These are phyloP conservation scores for Anarrhichthys ocellatus DNA, from an alignment of 2,113 vertebrate species.

Conservation along the genomic window DNA sequence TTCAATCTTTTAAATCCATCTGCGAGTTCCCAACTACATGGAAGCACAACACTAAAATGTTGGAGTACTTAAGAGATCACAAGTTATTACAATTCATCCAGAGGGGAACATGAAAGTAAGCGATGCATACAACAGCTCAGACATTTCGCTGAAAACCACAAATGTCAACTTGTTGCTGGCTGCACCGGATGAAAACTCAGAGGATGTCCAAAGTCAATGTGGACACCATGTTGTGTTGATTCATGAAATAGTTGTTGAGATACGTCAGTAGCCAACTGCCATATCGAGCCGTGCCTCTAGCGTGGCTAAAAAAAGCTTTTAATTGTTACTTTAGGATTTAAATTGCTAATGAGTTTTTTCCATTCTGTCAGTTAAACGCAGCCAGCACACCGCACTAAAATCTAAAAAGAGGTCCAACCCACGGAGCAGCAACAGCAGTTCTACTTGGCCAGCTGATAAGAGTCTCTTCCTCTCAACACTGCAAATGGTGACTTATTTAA, in stretches of 20 bases:
- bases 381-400: neutral
- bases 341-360: slow-evolving; percentile 1
- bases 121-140: neutral
- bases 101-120: neutral
- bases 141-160: neutral
- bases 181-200: neutral
- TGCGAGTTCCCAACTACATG: neutral
- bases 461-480: slow-evolving; percentile 20
- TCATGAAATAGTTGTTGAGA: neutral
- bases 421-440: slow-evolving; percentile 21
- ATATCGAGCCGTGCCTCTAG: neutral
- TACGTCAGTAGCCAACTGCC: neutral
- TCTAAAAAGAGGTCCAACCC: slow-evolving; percentile 2
- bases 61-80: neutral
- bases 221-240: neutral
- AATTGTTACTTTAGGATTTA: neutral
- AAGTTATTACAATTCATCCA: neutral
- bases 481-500: slow-evolving; percentile 52
- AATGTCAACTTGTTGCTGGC: neutral
- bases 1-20: neutral
- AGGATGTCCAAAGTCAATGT: neutral
- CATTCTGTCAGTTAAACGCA: slow-evolving; percentile 8
- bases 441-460: slow-evolving; percentile 41
- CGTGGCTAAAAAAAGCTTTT: neutral
- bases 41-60: neutral